phyloP scores from a whole-genome alignment of 2,113 vertebrate species.

The Globicephala melas region DNA sequence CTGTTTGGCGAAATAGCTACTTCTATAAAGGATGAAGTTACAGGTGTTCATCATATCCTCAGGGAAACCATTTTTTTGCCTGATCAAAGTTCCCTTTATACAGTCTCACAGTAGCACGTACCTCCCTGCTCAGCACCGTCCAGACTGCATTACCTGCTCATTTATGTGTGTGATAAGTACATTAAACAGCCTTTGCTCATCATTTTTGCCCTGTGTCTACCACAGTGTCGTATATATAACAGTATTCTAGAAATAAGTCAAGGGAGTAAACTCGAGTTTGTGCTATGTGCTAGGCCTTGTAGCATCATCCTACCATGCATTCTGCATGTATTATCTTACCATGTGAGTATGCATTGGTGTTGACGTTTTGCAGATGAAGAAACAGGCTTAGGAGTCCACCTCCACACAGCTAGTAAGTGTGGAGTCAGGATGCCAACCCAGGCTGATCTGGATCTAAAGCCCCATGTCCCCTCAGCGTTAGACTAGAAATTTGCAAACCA shows the following conservation, averaged over 20 bases:
- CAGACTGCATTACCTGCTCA: no score
- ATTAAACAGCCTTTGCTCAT: not conserved
- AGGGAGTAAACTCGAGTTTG: not conserved
- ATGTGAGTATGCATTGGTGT: fast-evolving
- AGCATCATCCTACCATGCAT: no score
- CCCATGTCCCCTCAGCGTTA: not conserved
- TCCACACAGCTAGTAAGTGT: not conserved
- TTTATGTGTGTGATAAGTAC: not conserved
- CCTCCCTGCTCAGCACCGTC: not conserved
- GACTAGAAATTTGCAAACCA: not conserved
- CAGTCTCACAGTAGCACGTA: not conserved
- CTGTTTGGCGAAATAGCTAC: not conserved
- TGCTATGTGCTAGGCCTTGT: not conserved
- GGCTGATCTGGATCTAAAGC: not conserved
- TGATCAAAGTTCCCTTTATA: not conserved
- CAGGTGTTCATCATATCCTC: not conserved
- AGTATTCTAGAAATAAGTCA: not conserved
- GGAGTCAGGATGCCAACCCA: not conserved
- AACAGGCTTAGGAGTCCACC: not conserved
- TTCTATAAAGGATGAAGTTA: not conserved
- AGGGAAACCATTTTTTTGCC: not conserved
- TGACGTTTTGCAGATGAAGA: not conserved
- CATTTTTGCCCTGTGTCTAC: not conserved
- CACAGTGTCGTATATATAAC: not conserved
- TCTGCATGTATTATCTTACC: not conserved